A percentile compares a stretch with the other conserved stretches of the same genome.
Conservation (phyloP, 2,888 invertebrate genomes). For the Cephalotes varians region DNA sequence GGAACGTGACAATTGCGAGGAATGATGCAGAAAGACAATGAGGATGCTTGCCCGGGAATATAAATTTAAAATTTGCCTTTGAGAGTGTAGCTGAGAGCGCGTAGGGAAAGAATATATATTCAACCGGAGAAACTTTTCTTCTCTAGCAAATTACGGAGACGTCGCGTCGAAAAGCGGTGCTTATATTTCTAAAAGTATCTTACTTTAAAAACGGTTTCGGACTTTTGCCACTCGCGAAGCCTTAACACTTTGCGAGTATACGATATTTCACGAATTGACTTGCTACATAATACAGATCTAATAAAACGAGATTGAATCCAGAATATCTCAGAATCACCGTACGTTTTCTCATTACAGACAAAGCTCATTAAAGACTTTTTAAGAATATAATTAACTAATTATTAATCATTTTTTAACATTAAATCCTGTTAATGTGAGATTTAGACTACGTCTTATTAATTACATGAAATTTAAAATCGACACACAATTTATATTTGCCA, state of each 20-base stretch:
- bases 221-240: neutral
- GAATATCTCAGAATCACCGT: neutral
- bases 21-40: neutral
- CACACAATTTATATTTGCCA: neutral
- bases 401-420: neutral
- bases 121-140: constrained; percentile 9
- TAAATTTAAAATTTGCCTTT: constrained; percentile 32
- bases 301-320: neutral
- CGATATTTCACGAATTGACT: neutral
- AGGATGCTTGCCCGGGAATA: neutral
- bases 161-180: neutral
- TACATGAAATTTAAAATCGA: neutral
- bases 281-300: neutral
- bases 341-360: neutral
- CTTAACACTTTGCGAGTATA: neutral
- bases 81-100: too few species aligned
- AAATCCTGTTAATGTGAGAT: neutral
- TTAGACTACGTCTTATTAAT: neutral
- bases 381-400: neutral
- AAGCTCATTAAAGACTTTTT: neutral
- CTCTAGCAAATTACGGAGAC: constrained; percentile 24
- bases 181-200: constrained; percentile 17
- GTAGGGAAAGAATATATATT: neutral
- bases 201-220: constrained; percentile 9
- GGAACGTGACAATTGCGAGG: neutral